phyloP scores from a whole-genome alignment of 2,888 invertebrate species.

The Parapristionchus giblindavisi region DNA sequence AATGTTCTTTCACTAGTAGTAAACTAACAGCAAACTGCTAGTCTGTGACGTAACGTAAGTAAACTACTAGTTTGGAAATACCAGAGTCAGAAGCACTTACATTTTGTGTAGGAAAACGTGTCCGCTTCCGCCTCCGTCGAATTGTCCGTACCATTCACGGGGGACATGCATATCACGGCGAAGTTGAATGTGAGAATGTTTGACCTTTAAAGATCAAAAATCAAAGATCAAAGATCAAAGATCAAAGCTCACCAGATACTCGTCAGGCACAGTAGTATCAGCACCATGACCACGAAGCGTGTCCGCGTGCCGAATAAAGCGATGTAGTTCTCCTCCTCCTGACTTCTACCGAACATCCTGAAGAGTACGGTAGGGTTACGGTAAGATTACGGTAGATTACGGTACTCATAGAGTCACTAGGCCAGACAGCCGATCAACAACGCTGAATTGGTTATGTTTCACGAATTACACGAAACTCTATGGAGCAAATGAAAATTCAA shows the following conservation, averaged over 20 bases:
- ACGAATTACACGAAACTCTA: too few relatives aligned
- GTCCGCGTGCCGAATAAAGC: slow-evolving; percentile 65
- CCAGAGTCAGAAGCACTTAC: too few relatives aligned
- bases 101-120: slow-evolving; percentile 27
- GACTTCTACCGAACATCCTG: slow-evolving; percentile 26
- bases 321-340: slow-evolving; percentile 28
- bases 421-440: too few relatives aligned
- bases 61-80: too few relatives aligned
- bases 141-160: slow-evolving; percentile 29
- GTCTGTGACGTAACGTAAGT: too few relatives aligned
- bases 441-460: too few relatives aligned
- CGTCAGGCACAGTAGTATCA: slow-evolving; percentile 65
- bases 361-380: too few relatives aligned
- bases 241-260: slow-evolving; percentile 55
- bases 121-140: neutral
- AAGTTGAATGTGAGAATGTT: slow-evolving; percentile 69
- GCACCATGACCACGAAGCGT: slow-evolving; percentile 66
- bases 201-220: slow-evolving; percentile 50
- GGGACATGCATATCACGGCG: slow-evolving; percentile 65
- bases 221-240: neutral
- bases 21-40: too few relatives aligned
- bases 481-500: too few relatives aligned
- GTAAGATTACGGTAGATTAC: too few relatives aligned
- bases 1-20: too few relatives aligned
- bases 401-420: too few relatives aligned